Conservation (phyloP, 92 coral and sea anemone genomes). For the Epizoanthus stellaris region DNA sequence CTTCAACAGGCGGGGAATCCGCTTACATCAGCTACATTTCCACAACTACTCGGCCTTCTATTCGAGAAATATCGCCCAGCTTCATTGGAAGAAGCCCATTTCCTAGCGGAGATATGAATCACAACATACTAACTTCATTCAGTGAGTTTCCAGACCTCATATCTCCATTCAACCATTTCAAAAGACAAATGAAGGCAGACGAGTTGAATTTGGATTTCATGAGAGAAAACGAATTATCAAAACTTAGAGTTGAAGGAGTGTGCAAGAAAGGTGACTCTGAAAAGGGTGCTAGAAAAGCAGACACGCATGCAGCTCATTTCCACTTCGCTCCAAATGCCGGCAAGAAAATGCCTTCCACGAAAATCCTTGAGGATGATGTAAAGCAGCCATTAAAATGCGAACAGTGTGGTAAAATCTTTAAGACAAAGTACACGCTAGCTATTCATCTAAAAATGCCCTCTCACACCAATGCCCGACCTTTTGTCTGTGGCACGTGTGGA, state of each 20-base stretch:
- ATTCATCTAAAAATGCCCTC: constrained; percentile 91
- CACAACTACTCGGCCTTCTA: not conserved
- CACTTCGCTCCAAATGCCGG: not conserved
- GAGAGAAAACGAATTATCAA: not conserved
- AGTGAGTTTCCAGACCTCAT: constrained; percentile 9
- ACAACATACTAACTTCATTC: constrained; percentile 16
- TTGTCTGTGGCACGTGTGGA: constrained; percentile 87
- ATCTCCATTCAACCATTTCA: constrained; percentile 2
- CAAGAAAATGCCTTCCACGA: constrained; percentile 7
- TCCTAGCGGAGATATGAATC: constrained; percentile 14
- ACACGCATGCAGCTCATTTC: not conserved
- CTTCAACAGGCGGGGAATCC: not conserved
- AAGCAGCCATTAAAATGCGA: constrained; percentile 76
- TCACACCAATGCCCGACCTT: constrained; percentile 86
- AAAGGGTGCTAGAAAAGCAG: not conserved
- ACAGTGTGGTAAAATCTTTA: constrained; percentile 87
- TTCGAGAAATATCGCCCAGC: constrained; percentile 2
- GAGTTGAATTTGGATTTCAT: constrained; percentile 7
- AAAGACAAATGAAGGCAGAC: constrained; percentile 22
- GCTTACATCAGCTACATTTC: constrained; percentile 2
- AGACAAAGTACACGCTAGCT: constrained; percentile 87
- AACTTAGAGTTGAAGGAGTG: not conserved
- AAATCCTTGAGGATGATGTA: constrained; percentile 43
- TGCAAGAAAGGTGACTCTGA: not conserved
- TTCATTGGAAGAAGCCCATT: constrained; percentile 3